Base-by-base conservation (phyloP, 2,797 vertebrate species). In the Echeneis naucrates region DNA sequence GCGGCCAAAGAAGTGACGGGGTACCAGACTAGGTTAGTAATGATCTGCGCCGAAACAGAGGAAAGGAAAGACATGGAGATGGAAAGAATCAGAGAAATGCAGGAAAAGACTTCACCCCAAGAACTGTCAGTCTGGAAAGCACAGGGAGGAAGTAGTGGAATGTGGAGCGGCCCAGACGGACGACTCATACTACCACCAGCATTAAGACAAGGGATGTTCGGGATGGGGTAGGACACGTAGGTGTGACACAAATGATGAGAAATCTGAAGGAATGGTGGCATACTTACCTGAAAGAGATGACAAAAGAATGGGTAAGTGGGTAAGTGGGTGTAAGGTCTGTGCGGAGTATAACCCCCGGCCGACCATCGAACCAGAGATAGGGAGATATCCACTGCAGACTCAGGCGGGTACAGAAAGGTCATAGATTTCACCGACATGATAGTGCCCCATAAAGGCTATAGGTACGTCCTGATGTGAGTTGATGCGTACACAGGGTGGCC, bases 361-460 rank as follows among this genome's bases (percentile, higher is more conserved):
- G 4, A 48, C 30, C 8, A 4, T 61, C 0, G 24, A 2, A 17
- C 59, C 44, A 10, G 11, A 9, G 1, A 16, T 4, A 11, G 61
- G 48, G 9, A 4, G 2, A 0, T 64, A 40, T 10, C 61, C 33
- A 3, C 2, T 21, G 3, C 8, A 17, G 1, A 19, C 2, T 2
- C 3, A 8, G 5, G 16, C 61, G 2, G 26, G 63, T 5, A 13
- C 19, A 19, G 50, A 53, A 4, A 32, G 2, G 8, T 65, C 10
- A n/a, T 53, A 8, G 37, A 42, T 5, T 65, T 27, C 4, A 65
- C 62, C 5, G 48, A 65, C 26, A 65, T 65, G 48, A 1, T 42
- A 1, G 6, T 2, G 0, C 0, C 2, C 37, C 19, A 32, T 1
- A 7, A 19, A 5, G 51, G 51, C 1, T 11, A 32, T 7, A n/a